Conservation (phyloP, 2,888 invertebrate genomes). For the Pemphredon lugubris region DNA sequence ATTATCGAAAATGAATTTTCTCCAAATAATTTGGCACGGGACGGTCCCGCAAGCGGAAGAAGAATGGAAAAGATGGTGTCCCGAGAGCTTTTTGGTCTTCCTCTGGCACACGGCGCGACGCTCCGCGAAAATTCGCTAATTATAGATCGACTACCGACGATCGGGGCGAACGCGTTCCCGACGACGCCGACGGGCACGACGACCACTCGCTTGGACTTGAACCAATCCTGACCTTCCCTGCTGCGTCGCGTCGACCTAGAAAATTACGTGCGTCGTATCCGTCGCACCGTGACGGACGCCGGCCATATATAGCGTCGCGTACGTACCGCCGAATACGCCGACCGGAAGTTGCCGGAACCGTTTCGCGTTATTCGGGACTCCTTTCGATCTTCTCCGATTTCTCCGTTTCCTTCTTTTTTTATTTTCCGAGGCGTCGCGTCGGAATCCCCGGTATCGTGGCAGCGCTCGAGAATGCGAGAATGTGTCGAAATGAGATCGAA, state of each 20-base stretch:
- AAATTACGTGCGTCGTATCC: conserved; percentile 70
- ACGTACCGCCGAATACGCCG: conserved; percentile 21
- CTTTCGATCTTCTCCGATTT: background rate
- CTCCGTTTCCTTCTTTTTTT: background rate
- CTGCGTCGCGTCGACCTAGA: conserved; percentile 76
- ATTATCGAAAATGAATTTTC: too few relatives aligned
- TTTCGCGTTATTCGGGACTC: background rate
- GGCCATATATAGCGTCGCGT: conserved; percentile 49
- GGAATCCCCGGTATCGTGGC: too few relatives aligned
- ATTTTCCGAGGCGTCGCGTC: too few relatives aligned
- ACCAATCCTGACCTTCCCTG: conserved; percentile 79
- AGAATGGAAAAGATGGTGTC: background rate
- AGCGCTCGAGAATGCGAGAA: too few relatives aligned
- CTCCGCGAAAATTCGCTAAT: conserved; percentile 74
- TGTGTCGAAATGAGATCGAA: too few relatives aligned
- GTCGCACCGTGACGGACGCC: conserved; percentile 43
- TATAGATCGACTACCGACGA: conserved; percentile 68
- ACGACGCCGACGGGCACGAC: conserved; percentile 51
- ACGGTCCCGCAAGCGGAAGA: too few relatives aligned
- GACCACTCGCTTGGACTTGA: conserved; percentile 77
- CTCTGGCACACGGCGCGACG: conserved; percentile 29
- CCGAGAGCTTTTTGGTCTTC: conserved; percentile 22
- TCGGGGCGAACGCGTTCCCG: conserved; percentile 50
- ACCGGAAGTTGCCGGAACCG: conserved; percentile 34
- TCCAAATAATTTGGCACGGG: too few relatives aligned